phyloP scores from a whole-genome alignment of 2,888 invertebrate genomes.

The Chalcosyrphus nemorum region DNA sequence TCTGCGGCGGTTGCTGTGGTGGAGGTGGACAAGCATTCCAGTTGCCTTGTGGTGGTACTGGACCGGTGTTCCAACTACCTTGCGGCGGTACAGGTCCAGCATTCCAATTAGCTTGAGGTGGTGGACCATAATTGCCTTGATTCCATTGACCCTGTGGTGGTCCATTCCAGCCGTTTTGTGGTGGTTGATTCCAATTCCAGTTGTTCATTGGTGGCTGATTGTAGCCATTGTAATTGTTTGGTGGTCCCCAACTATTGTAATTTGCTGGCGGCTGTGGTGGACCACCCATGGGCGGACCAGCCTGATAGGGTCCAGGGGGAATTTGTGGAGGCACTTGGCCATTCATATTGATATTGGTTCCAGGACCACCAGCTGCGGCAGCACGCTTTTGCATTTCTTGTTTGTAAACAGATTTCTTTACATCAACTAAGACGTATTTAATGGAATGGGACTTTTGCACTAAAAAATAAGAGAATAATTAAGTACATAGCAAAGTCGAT shows the following conservation, averaged over 20 bases:
- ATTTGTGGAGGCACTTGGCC: conserved; percentile 73
- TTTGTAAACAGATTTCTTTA: conserved; percentile 95
- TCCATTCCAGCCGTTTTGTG: conserved; percentile 78
- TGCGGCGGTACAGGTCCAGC: conserved; percentile 77
- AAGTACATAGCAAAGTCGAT: not conserved
- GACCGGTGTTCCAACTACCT: conserved; percentile 53
- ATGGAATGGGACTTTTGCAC: conserved; percentile 91
- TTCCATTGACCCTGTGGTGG: conserved; percentile 75
- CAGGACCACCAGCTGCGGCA: conserved; percentile 82
- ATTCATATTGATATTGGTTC: conserved; percentile 76
- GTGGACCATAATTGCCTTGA: conserved; percentile 54
- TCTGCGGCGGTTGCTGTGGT: conserved; percentile 70
- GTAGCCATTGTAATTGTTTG: conserved; percentile 42
- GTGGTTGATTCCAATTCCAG: conserved; percentile 78
- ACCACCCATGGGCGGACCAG: conserved; percentile 76
- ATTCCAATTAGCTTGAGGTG: conserved; percentile 74
- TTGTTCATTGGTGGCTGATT: conserved; percentile 81
- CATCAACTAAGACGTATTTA: conserved; percentile 92
- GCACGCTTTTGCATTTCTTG: conserved; percentile 88
- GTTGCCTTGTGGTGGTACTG: conserved; percentile 31
- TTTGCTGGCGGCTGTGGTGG: conserved; percentile 76
- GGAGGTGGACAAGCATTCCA: conserved; percentile 46
- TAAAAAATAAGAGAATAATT: conserved; percentile 76
- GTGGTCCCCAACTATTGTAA: conserved; percentile 79
- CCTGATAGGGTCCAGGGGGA: conserved; percentile 76